Percentiles rank a stretch among this genome's conserved stretches.
Evolutionary conservation across 2,888 invertebrate species (phyloP).

Genomic region (Clanis bilineata): DNA sequence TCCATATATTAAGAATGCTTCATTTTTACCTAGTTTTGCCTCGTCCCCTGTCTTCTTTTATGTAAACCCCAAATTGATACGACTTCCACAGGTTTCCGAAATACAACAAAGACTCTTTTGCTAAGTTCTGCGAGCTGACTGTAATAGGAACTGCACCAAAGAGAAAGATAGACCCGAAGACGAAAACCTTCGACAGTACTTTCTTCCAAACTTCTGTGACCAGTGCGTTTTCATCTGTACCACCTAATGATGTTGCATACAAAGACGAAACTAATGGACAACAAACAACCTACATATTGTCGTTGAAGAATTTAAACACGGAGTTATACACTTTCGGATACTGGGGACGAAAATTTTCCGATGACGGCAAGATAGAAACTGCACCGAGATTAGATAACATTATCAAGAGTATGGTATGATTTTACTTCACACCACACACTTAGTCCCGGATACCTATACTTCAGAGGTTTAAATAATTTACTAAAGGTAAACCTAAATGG

Average conservation of each 20-base stretch:
- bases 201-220: neutral
- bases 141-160: neutral
- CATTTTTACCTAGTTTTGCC: too few relatives aligned
- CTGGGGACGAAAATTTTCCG: neutral
- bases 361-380: neutral
- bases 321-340: neutral
- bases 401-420: neutral
- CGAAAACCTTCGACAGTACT: neutral
- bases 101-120: neutral
- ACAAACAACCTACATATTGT: neutral
- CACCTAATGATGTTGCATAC: neutral
- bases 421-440: too few relatives aligned
- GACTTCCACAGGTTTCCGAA: neutral
- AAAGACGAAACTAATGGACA: neutral
- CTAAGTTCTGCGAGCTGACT: neutral
- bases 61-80: too few relatives aligned
- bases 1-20: too few relatives aligned
- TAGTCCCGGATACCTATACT: too few relatives aligned
- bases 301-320: neutral
- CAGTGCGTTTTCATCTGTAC: neutral
- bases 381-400: neutral
- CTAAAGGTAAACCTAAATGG: too few relatives aligned
- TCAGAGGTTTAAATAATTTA: too few relatives aligned
- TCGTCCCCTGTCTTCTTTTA: too few relatives aligned
- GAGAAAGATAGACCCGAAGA: neutral